phyloP scores from a whole-genome alignment of 1,140 invertebrate species.

The Penaeus indicus region DNA sequence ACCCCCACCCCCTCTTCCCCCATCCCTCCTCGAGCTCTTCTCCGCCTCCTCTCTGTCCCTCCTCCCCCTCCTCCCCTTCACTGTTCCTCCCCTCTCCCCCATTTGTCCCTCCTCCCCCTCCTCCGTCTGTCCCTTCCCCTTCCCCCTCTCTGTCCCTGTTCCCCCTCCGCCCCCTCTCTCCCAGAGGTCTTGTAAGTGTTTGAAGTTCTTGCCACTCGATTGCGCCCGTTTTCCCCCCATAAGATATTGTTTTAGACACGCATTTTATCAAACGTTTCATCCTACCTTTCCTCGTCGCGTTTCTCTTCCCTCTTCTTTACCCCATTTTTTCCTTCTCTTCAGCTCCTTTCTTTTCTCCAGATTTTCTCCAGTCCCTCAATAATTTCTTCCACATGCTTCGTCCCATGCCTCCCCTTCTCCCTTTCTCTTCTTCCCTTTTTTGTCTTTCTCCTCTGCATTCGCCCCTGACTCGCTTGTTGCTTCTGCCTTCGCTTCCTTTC shows the following conservation, averaged over 20 bases:
- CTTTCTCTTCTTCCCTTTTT: neutral
- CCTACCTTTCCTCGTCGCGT: neutral
- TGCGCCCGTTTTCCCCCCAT: conserved; percentile 24
- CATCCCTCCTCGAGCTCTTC: too few species aligned
- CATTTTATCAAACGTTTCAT: conserved; percentile 46
- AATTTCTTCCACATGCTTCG: too few species aligned
- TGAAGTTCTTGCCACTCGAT: conserved; percentile 57
- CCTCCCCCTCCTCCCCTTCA: neutral
- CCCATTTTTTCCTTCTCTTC: neutral
- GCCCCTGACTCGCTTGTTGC: neutral
- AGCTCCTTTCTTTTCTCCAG: neutral
- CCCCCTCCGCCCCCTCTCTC: neutral
- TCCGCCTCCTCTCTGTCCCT: neutral
- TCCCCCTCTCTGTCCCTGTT: neutral
- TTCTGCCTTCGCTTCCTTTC: neutral
- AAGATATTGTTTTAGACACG: conserved; percentile 59
- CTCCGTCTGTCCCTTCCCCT: neutral
- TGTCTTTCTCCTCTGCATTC: neutral
- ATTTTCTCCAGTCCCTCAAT: neutral
- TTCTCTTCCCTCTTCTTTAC: neutral
- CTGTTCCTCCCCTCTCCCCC: neutral
- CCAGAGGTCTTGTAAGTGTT: conserved; percentile 23
- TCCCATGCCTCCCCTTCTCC: neutral
- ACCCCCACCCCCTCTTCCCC: neutral
- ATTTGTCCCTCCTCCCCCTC: too few species aligned